Percentiles rank a stretch among this genome's conserved stretches.
These are phyloP conservation scores for Doris montereyensis DNA, from an alignment of 2,888 invertebrate species.

Conservation along the genomic window DNA sequence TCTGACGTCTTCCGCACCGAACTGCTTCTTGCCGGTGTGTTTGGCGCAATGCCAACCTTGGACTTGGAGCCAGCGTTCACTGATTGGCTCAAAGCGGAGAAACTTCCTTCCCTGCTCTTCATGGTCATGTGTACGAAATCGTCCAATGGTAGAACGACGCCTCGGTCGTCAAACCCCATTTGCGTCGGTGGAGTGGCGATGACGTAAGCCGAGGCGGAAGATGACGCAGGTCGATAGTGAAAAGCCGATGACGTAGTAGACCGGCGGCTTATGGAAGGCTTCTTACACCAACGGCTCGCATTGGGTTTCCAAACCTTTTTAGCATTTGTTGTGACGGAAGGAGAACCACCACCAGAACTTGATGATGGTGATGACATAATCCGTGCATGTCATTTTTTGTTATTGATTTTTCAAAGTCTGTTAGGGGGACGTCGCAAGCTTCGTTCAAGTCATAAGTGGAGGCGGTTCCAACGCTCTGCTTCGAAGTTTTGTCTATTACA, in stretches of 20 bases:
- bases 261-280: too few relatives aligned
- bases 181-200: constrained; percentile 1
- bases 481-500: too few relatives aligned
- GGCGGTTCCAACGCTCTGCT: too few relatives aligned
- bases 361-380: too few relatives aligned
- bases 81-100: background rate
- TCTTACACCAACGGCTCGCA: too few relatives aligned
- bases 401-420: too few relatives aligned
- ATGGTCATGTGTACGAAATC: constrained; percentile 14
- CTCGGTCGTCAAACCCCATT: background rate
- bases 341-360: too few relatives aligned
- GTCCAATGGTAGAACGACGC: constrained; percentile 16
- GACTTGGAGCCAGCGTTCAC: background rate
- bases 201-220: constrained; percentile 18
- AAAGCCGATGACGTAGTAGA: background rate
- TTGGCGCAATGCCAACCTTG: background rate
- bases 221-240: constrained; percentile 2
- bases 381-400: background rate
- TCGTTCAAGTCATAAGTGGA: too few relatives aligned
- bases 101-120: background rate
- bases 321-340: too few relatives aligned
- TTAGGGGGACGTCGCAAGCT: too few relatives aligned
- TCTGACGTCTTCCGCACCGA: background rate
- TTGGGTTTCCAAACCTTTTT: too few relatives aligned
- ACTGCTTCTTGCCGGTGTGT: background rate